phyloP scores from a whole-genome alignment of 2,113 vertebrate species.

The Argyrosomus japonicus region DNA sequence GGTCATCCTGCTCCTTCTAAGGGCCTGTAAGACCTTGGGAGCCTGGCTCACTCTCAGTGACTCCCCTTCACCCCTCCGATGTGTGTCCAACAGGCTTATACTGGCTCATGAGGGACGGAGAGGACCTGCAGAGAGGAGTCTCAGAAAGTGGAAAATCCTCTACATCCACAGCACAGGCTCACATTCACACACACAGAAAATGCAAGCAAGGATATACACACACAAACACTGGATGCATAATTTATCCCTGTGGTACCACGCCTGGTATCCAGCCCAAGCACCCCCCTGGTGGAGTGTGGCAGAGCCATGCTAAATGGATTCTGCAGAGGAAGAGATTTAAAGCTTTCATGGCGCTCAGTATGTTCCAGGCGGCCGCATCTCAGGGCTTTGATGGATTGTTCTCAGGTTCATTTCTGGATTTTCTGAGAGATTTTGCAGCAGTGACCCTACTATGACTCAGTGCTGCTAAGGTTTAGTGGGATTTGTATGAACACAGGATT shows the following conservation, averaged over 20 bases:
- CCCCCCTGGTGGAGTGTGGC: slow-evolving; percentile 73
- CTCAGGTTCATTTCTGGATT: slow-evolving; percentile 69
- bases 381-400: slow-evolving; percentile 79
- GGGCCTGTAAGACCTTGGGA: slow-evolving; percentile 81
- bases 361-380: slow-evolving; percentile 71
- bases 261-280: slow-evolving; percentile 61
- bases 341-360: slow-evolving; percentile 75
- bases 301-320: slow-evolving; percentile 84
- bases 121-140: slow-evolving; percentile 76
- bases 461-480: slow-evolving; percentile 13
- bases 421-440: slow-evolving; percentile 55
- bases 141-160: slow-evolving; percentile 78
- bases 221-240: slow-evolving; percentile 65
- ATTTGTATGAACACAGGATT: slow-evolving; percentile 37
- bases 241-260: slow-evolving; percentile 57
- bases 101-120: slow-evolving; percentile 76
- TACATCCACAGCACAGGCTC: slow-evolving; percentile 58
- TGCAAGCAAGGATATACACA: slow-evolving; percentile 54
- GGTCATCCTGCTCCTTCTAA: slow-evolving; percentile 80
- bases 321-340: slow-evolving; percentile 81
- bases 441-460: slow-evolving; percentile 25
- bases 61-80: slow-evolving; percentile 73
- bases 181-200: slow-evolving; percentile 54
- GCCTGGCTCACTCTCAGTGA: slow-evolving; percentile 68
- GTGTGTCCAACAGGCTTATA: slow-evolving; percentile 89